Base-by-base conservation (phyloP, 1,140 invertebrate species). In the Lucilia cuprina region DNA sequence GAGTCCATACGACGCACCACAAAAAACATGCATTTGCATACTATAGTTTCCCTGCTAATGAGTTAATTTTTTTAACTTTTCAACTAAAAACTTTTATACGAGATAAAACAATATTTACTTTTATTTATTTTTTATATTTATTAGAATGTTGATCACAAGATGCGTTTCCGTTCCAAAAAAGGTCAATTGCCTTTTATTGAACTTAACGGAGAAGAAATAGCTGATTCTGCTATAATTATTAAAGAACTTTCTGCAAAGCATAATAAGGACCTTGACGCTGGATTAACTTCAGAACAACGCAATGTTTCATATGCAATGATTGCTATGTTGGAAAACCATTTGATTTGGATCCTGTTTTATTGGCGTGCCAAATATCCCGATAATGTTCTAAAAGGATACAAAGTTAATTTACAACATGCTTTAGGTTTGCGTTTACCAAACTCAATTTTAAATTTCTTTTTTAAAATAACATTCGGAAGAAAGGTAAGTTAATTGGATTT, bases 141-240 rank as follows among this genome's bases (percentile, higher is more conserved):
- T 19, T 93, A 98, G 97, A 98, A 98, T 93, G 96, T 98, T 34
- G 97, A 98, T 91, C 97, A 98, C 92, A 97, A 97, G 92, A 94
- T 97, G 92, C 97, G 97, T 89, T 97, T 96, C 93, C 95, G 96
- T 87, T 98, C 97, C 84, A 96, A 97, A 93, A 98, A 98, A 90
- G 97, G 97, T 60, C 96, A 97, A 88, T 92, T 98, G 84, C 97
- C 97, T 25, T 99, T 98, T 91, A 93, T 98, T 75, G 97, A 99
- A 91, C 89, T 98, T 21, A 98, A 99, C 91, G 97, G 97, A 70
- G 96, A 97, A 89, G 96, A 98, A 92, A 96, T 98, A 84, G 95
- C 96, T 50, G 97, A 98, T 91, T 97, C 96, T 87, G 93, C 95
- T 74, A 95, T 97, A 87, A 98, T 98, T 86, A 95, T 98, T 87